phyloP scores from a whole-genome alignment of 2,888 invertebrate species.

The Spisula solida region DNA sequence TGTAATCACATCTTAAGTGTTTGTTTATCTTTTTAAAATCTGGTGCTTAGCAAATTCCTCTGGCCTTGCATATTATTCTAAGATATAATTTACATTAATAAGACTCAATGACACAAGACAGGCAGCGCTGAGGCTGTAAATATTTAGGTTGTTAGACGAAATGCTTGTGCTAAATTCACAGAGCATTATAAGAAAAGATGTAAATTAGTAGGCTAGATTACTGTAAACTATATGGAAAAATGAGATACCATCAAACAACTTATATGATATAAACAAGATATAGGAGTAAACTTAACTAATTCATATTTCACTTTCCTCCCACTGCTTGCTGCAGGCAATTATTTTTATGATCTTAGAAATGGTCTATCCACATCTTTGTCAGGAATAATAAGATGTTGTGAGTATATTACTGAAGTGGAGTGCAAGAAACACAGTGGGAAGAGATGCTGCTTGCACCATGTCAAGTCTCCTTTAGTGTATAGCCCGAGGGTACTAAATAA shows the following conservation, averaged over 20 bases:
- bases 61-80: background rate
- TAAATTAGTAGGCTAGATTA: conserved; percentile 17
- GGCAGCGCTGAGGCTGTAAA: conserved; percentile 41
- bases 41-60: background rate
- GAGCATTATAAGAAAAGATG: conserved; percentile 20
- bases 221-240: conserved; percentile 37
- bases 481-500: too few species aligned
- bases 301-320: background rate
- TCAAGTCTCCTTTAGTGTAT: too few species aligned
- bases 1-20: conserved; percentile 16
- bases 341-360: background rate
- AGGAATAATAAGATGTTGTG: background rate
- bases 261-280: background rate
- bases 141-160: conserved; percentile 54
- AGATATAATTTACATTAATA: conserved; percentile 20
- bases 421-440: background rate
- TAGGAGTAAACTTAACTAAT: background rate
- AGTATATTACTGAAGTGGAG: background rate
- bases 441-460: too few species aligned
- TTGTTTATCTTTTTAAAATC: conserved; percentile 17
- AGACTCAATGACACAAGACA: conserved; percentile 44
- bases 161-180: conserved; percentile 40
- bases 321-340: background rate
- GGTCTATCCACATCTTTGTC: background rate
- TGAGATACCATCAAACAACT: conserved; percentile 15